Evolutionary conservation across 2,113 vertebrate genomes (phyloP), one percentile per base, ranked within the genome.

Genomic region (Melanerpes formicivorus): DNA sequence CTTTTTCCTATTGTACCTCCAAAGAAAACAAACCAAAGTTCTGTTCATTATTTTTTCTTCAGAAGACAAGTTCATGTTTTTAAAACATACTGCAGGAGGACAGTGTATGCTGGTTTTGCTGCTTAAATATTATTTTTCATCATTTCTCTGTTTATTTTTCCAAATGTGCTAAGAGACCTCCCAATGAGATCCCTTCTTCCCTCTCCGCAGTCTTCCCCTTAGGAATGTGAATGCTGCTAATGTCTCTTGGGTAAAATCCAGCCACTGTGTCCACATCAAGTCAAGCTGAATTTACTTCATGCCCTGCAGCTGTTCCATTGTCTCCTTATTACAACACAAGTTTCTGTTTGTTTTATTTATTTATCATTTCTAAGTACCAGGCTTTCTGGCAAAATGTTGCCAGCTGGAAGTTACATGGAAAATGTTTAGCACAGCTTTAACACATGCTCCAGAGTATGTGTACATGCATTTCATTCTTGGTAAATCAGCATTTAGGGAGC

Each of bases 261-360:
- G 71, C 66, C 90, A 89, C 81, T 89, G 75, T 90, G 91, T 94
- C 88, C 88, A 69, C 82, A 87, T 84, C 70, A 91, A 96, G 42
- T 87, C 92, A 96, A 93, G 80, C 44, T 92, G 85, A 95, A 95
- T 95, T 96, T 91, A 90, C 87, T 93, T 85, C 85, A 81, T 93
- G 26, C 59, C 88, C 76, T 86, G 80, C 89, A 96, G 93, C 85
- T 94, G 87, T 90, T 94, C 42, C 56, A 70, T 81, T 87, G 82
- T 92, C 69, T 95, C 80, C 42, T 78, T 83, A 77, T 80, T 93
- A 50, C 70, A 94, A 64, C 83, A 78, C 70, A 88, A 71, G 79
- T 91, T 93, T 95, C 73, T 95, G 80, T 91, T 96, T 95, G 74
- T 91, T 95, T 95, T 86, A 87, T 92, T 94, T 95, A 95, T 90